Base-by-base conservation (phyloP, 1,140 invertebrate species). In the Ylistrum balloti region DNA sequence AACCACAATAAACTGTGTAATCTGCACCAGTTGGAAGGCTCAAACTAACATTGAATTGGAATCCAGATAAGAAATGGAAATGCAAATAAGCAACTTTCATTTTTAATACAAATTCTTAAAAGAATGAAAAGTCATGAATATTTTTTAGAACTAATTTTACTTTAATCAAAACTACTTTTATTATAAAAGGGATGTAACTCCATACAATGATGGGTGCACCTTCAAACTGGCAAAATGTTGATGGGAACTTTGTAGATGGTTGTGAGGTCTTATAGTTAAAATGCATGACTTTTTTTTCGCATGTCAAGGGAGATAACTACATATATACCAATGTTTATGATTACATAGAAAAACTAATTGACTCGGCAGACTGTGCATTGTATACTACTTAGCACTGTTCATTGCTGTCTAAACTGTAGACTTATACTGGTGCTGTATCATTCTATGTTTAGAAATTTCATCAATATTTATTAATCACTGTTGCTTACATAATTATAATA, bases 391-490 rank as follows among this genome's bases (percentile, higher is more conserved):
- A 74, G 56, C 56, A 74, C 56, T 74, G 56, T 28, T 74, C 56
- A 74, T 74, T 74, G 56, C 56, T 74, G 56, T 74, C 56, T 38
- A 13, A 38, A 38, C 35, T 74, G 56, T 74, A 74, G 56, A 74
- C 41, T 74, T 74, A 74, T 74, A 74, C 56, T 74, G 56, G 56
- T 74, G 56, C 56, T 74, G 56, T 45, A 45, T 45, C 41, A 45
- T 74, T 74, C 56, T 74, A 45, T 74, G n/a, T 74, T 74, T 74
- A 74, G 56, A 74, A 74, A 17, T 74, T 74, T 74, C 56, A 74
- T 74, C 56, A 74, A 74, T 74, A 74, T 74, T 74, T 74, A 74
- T 74, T 74, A 74, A 74, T 74, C 56, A 74, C 56, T 74, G 56
- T 74, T 74, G 56, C 56, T 74, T 74, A 74, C n/a, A 74, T 74